Evolutionary conservation across 2,113 vertebrate genomes (phyloP).

Genomic region (Melanostigma gelatinosum): DNA sequence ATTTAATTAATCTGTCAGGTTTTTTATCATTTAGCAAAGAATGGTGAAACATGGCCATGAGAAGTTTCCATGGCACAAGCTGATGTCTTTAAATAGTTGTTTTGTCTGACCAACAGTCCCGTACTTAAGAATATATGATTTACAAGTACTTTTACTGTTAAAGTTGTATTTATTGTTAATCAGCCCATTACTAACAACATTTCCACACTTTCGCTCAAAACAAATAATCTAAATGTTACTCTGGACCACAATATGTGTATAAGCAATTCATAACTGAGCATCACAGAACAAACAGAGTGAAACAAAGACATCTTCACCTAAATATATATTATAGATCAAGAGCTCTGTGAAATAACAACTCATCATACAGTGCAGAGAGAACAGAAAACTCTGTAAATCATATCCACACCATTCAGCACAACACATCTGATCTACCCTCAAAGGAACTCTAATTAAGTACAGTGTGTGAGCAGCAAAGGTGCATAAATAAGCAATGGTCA

Average conservation of each 20-base stretch:
- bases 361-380: slow-evolving; percentile 6
- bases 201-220: background rate
- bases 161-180: background rate
- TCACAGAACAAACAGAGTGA: background rate
- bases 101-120: background rate
- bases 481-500: slow-evolving; percentile 49
- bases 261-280: background rate
- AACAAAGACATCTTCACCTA: background rate
- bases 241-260: background rate
- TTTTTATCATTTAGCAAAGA: background rate
- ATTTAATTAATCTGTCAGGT: background rate
- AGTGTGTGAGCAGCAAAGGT: slow-evolving; percentile 23
- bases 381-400: slow-evolving; percentile 23
- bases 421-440: background rate
- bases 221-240: background rate
- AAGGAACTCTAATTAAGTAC: slow-evolving; percentile 31
- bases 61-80: background rate
- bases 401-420: slow-evolving; percentile 8
- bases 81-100: background rate
- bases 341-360: background rate
- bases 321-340: slow-evolving; percentile 24
- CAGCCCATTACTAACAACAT: background rate
- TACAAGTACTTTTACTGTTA: background rate
- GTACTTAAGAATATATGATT: background rate
- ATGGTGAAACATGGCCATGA: background rate